phyloP scores from a whole-genome alignment of 2,888 invertebrate genomes.

The Drosophila gaucha region DNA sequence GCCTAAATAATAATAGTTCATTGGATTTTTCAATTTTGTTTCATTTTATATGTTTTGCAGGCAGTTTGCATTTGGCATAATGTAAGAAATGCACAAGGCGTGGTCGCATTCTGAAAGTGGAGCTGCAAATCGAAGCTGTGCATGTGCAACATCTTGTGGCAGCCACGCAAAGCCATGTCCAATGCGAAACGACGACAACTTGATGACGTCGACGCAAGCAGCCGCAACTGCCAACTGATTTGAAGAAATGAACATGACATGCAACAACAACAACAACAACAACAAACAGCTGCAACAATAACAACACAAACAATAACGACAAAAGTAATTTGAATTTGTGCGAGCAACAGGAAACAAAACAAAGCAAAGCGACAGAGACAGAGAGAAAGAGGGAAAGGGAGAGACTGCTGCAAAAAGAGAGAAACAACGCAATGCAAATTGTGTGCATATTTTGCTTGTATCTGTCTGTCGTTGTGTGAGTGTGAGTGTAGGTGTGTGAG shows the following conservation, averaged over 20 bases:
- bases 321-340: slow-evolving; percentile 74
- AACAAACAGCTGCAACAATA: slow-evolving; percentile 38
- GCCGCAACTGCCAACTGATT: slow-evolving; percentile 43
- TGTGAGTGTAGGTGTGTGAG: slow-evolving; percentile 11
- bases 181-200: slow-evolving; percentile 22
- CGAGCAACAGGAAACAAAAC: slow-evolving; percentile 45
- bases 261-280: slow-evolving; percentile 36
- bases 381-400: not conserved
- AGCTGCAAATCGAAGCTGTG: slow-evolving; percentile 44
- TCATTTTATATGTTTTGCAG: slow-evolving; percentile 44
- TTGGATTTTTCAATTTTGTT: slow-evolving; percentile 1
- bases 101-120: slow-evolving; percentile 44
- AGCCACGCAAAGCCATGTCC: slow-evolving; percentile 38
- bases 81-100: slow-evolving; percentile 56
- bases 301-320: slow-evolving; percentile 56
- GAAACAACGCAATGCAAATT: slow-evolving; percentile 51
- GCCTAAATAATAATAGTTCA: not conserved
- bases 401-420: not conserved
- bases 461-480: slow-evolving; percentile 14
- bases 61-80: slow-evolving; percentile 65
- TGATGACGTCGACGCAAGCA: slow-evolving; percentile 27
- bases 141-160: slow-evolving; percentile 52
- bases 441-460: slow-evolving; percentile 59
- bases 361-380: slow-evolving; percentile 6
- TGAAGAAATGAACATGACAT: slow-evolving; percentile 54